A percentile compares a stretch with the other conserved stretches of the same genome.
Conservation (phyloP, 2,888 invertebrate genomes). For the Plemyria rubiginata region DNA sequence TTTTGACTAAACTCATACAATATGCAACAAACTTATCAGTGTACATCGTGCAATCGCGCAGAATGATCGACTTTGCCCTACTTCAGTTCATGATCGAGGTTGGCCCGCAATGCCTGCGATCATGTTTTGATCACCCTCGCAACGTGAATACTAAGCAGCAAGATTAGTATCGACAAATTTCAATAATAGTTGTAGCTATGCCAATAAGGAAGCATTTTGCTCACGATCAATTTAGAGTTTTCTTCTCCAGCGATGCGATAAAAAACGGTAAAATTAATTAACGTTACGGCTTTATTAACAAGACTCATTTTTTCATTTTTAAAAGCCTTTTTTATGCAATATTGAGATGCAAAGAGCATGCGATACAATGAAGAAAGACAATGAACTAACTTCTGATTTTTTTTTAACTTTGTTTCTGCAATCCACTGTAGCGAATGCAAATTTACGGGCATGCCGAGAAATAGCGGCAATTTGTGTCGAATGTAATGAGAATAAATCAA, state of each 20-base stretch:
- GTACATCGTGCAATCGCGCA: slow-evolving; percentile 22
- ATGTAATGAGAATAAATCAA: slow-evolving; percentile 55
- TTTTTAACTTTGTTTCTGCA: slow-evolving; percentile 20
- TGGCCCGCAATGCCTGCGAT: slow-evolving; percentile 26
- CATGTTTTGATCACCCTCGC: slow-evolving; percentile 24
- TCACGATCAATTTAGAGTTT: slow-evolving; percentile 29
- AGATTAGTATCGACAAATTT: slow-evolving; percentile 34
- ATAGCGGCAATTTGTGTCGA: slow-evolving; percentile 49
- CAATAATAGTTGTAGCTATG: slow-evolving; percentile 34
- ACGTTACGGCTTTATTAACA: slow-evolving; percentile 23
- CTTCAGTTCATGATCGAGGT: slow-evolving; percentile 28
- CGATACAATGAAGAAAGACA: slow-evolving; percentile 38
- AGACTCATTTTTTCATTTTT: slow-evolving; percentile 25
- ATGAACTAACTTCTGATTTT: slow-evolving; percentile 14
- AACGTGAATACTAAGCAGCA: slow-evolving; percentile 30
- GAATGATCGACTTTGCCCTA: slow-evolving; percentile 28
- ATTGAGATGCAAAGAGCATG: slow-evolving; percentile 26
- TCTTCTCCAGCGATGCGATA: slow-evolving; percentile 26
- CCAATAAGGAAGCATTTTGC: slow-evolving; percentile 31
- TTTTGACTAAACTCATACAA: slow-evolving; percentile 35
- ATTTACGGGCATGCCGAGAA: slow-evolving; percentile 43
- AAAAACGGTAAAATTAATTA: slow-evolving; percentile 18
- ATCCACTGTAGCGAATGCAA: slow-evolving; percentile 36
- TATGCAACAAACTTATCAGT: slow-evolving; percentile 36
- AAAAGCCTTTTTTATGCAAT: slow-evolving; percentile 29